Base-by-base conservation (phyloP, 92 coral and sea anemone genomes). In the Umimayanthus kanabou region DNA sequence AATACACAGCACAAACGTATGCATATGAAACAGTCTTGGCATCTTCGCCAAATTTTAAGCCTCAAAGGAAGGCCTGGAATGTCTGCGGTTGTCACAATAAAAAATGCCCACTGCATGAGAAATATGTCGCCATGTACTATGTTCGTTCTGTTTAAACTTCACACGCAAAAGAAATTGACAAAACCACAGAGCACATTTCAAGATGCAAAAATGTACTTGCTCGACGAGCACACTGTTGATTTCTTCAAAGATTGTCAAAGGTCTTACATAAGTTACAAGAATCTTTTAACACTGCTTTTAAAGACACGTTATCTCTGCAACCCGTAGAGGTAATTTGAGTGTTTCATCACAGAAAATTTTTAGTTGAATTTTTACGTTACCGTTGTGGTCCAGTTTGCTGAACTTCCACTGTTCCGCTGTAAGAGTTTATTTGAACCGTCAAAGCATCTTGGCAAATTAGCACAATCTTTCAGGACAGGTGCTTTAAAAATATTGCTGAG, bases 401-500 rank as follows among this genome's bases (percentile, higher is more conserved):
- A 15, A 9, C 45, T 39, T 39, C 20, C 42, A 75, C 50, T 39
- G 10, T 37, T 43, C 23, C 28, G 25, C 14, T 28, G 3, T 16
- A 28, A 81, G 71, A 49, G 61, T 18, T 66, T 8, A 70, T 37
- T 81, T 81, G n/a, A n/a, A n/a, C 85, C 85, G 87, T 70, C 73
- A 28, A 67, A 69, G 53, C 61, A 22, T 22, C 77, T 82, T 82
- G 45, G 87, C 87, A 70, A 83, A 70, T 67, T 43, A 83, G 9
- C 87, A 42, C 86, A 83, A 70, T 9, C 33, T 33, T 22, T 18
- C 9, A 29, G 23, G 70, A 50, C 43, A 64, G 14, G 65, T 37
- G 39, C 43, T 47, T 9, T 72, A 58, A 73, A 72, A 72, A 43
- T 26, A 39, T 9, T 16, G 22, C 9, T 26, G 66, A 69, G 61